Evolutionary conservation across 2,888 invertebrate genomes (phyloP).

Genomic region (Epinotia demarniana): DNA sequence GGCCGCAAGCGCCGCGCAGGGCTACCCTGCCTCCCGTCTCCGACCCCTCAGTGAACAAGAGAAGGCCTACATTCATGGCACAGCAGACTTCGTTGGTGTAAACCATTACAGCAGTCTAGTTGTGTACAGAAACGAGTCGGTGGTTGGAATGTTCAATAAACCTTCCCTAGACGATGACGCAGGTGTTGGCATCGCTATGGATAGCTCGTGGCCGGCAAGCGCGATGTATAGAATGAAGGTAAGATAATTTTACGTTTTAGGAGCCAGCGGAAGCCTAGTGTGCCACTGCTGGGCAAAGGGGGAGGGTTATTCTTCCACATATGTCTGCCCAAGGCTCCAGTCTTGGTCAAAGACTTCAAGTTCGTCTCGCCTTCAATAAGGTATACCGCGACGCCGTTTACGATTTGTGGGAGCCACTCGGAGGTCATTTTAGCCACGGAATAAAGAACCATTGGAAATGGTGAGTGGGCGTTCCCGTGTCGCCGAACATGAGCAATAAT

Average conservation of each 20-base stretch:
- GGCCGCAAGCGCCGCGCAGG: conserved; percentile 49
- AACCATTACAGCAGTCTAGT: conserved; percentile 51
- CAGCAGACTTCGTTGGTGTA: conserved; percentile 51
- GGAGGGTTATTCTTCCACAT: too few species aligned
- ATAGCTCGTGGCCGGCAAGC: conserved; percentile 51
- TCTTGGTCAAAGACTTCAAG: too few species aligned
- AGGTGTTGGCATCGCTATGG: conserved; percentile 47
- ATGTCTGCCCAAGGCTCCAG: too few species aligned
- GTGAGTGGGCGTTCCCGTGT: too few species aligned
- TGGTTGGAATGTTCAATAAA: conserved; percentile 45
- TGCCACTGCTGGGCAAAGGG: too few species aligned
- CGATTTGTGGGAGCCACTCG: too few species aligned
- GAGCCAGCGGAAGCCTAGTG: too few species aligned
- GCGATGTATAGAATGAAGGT: conserved; percentile 46
- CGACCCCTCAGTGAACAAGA: conserved; percentile 50
- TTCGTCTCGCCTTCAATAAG: too few species aligned
- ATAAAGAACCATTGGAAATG: too few species aligned
- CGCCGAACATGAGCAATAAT: too few species aligned
- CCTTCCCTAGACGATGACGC: conserved; percentile 51
- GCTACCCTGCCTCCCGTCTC: conserved; percentile 49
- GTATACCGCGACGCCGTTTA: too few species aligned
- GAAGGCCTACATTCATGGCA: conserved; percentile 49
- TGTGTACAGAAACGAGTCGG: conserved; percentile 51
- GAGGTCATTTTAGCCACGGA: too few species aligned
- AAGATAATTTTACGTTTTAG: conserved; percentile 15